Percentiles rank a stretch among this genome's conserved stretches.
Conservation (phyloP, 1,140 invertebrate genomes). For the Nasonia longicornis region DNA sequence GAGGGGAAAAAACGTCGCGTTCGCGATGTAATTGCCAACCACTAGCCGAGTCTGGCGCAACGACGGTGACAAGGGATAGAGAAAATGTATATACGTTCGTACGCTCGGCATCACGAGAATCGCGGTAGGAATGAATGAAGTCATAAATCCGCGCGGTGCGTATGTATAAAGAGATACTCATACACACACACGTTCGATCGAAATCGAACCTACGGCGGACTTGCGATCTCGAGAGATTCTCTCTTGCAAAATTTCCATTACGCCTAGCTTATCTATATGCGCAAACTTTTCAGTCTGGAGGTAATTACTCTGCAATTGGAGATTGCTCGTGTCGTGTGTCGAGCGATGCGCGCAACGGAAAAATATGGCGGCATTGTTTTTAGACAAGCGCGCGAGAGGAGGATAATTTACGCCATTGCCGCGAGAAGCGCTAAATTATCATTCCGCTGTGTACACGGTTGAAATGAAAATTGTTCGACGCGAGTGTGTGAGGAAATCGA, state of each 20-base stretch:
- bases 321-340: slow-evolving; percentile 24
- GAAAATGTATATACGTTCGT: slow-evolving; percentile 27
- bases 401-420: slow-evolving; percentile 32
- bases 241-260: slow-evolving; percentile 41
- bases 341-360: not conserved
- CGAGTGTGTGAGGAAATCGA: not conserved
- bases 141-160: slow-evolving; percentile 39
- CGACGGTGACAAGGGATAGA: slow-evolving; percentile 8
- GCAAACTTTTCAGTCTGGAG: slow-evolving; percentile 11
- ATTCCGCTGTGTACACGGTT: not conserved
- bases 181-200: not conserved
- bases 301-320: slow-evolving; percentile 32
- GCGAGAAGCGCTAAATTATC: not conserved
- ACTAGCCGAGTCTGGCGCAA: slow-evolving; percentile 11
- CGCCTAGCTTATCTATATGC: not conserved
- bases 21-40: not conserved
- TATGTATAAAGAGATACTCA: not conserved
- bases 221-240: not conserved
- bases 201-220: slow-evolving; percentile 23
- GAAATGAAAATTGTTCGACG: not conserved
- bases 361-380: slow-evolving; percentile 32
- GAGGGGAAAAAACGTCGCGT: not conserved
- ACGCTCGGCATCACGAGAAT: slow-evolving; percentile 23
- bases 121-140: slow-evolving; percentile 40
- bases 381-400: not conserved